Base-by-base conservation (phyloP, 2,113 vertebrate genomes). In the Dipodomys spectabilis region DNA sequence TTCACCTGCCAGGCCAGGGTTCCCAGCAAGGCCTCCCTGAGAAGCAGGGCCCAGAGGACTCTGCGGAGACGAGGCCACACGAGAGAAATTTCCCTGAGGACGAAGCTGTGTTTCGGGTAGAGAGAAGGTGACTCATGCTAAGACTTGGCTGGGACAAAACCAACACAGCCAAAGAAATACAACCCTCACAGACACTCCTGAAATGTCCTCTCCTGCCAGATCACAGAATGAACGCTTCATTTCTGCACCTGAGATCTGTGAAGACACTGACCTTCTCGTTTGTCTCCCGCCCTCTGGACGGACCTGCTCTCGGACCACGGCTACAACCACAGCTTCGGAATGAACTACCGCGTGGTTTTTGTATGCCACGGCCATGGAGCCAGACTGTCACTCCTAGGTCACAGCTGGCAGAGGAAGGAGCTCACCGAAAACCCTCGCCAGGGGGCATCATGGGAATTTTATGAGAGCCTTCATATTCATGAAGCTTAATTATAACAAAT, bases 401-500 rank as follows among this genome's bases (percentile, higher is more conserved):
- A 97, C 83, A 95, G 92, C 57, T 35, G 97, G 96, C 93, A 44
- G 79, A 97, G 96, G 92, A 86, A 91, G 96, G 96, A 96, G 97
- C 87, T 74, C 96, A 82, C 27, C 94, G 91, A 95, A 92, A 88
- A 97, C 94, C 80, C 84, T 92, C 96, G 96, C 92, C 92, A 35
- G 1, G 45, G 95, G 91, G 90, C 89, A 97, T 93, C 95, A 1
- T 94, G 97, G 97, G 98, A 98, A 97, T 97, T 95, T 88, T 92
- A 94, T 72, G 92, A 57, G 92, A 95, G 96, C 97, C 97, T 98
- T 98, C 98, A 98, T 98, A 98, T 98, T 98, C 97, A 98, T 98
- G 97, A 98, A 96, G 96, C 96, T 98, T 98, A 98, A 98, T 98
- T 98, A 98, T 81, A 98, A 97, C 96, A 97, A 98, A 98, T 98